Base-by-base conservation (phyloP, 37 sponge, comb jelly and placozoan genomes). In the Tethya wilhelma region DNA sequence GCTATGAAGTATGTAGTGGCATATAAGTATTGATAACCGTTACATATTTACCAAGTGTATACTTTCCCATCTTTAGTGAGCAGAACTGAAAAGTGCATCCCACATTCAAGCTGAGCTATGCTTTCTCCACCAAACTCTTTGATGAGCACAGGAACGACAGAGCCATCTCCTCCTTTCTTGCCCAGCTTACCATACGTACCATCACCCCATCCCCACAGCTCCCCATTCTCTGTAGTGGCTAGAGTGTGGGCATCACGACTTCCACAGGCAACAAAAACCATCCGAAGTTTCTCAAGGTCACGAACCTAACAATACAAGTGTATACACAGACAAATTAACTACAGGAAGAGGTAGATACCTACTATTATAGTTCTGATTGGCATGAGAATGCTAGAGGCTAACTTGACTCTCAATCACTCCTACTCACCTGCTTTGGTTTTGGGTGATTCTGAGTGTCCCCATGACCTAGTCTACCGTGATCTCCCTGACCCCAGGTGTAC, bases 401-500 rank as follows among this genome's bases (percentile, higher is more conserved):
- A 14, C 14, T 9, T 49, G 53, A 14, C 53, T 49, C 14, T 9
- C 9, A 19, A 19, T 49, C 9, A 49, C 9, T 49, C 9, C 9
- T 12, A 19, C 69, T 26, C 53, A 94, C 98, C 88, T 74, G 88
- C 78, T 97, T 97, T 25, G 98, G 98, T 78, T 87, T 94, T 67
- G 82, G 44, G 31, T 88, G 87, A 60, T 64, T 92, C 38, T 58
- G 38, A 5, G 45, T 72, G 69, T 94, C 90, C 0, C 95, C 96
- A 72, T 97, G 98, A 0, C 98, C 98, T 28, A 97, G 86, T 41
- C 93, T 71, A 0, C 98, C 98, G 38, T 90, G 83, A 28, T 77
- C 81, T 4, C 98, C 98, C 55, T 82, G 78, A 20, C 98, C 98
- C 98, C 98, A 97, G 23, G 96, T 91, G 78, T 92, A 97, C 57